phyloP scores from a whole-genome alignment of 2,113 vertebrate genomes.

The Poeciliopsis occidentalis region DNA sequence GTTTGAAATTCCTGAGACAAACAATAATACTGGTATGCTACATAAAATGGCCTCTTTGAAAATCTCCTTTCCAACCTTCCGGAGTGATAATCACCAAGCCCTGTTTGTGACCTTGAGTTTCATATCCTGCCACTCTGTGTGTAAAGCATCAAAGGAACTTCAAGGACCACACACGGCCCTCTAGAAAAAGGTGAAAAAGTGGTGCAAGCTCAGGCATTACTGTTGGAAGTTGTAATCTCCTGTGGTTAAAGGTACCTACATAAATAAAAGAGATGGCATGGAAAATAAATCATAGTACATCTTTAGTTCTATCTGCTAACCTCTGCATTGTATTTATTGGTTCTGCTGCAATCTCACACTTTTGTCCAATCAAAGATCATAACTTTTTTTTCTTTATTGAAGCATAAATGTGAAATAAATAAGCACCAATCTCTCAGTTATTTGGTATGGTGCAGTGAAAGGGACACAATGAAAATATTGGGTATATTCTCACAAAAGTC shows the following conservation, averaged over 20 bases:
- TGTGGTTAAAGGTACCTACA: slow-evolving; percentile 46
- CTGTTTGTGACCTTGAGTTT: slow-evolving; percentile 46
- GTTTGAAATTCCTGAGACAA: background rate
- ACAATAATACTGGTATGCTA: slow-evolving; percentile 1
- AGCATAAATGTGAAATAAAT: background rate
- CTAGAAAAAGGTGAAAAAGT: slow-evolving; percentile 45
- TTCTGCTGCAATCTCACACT: background rate
- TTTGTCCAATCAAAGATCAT: background rate
- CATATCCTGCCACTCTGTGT: slow-evolving; percentile 25
- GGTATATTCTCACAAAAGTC: background rate
- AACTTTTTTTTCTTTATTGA: no score
- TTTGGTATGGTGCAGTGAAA: background rate
- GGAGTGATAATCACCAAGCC: slow-evolving; percentile 33
- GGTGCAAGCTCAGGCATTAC: slow-evolving; percentile 36
- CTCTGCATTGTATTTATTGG: background rate
- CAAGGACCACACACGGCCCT: slow-evolving; percentile 44
- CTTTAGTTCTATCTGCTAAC: slow-evolving; percentile 1
- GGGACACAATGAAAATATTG: background rate
- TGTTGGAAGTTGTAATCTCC: slow-evolving; percentile 49
- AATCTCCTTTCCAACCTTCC: slow-evolving; percentile 9
- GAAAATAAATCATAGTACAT: background rate
- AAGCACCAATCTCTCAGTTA: background rate
- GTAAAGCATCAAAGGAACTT: slow-evolving; percentile 53
- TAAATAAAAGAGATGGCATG: slow-evolving; percentile 24
- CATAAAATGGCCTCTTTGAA: slow-evolving; percentile 7